A percentile compares a stretch with the other conserved stretches of the same genome.
Evolutionary conservation across 2,888 invertebrate species (phyloP).

Genomic region (Pogonocherus hispidulus): DNA sequence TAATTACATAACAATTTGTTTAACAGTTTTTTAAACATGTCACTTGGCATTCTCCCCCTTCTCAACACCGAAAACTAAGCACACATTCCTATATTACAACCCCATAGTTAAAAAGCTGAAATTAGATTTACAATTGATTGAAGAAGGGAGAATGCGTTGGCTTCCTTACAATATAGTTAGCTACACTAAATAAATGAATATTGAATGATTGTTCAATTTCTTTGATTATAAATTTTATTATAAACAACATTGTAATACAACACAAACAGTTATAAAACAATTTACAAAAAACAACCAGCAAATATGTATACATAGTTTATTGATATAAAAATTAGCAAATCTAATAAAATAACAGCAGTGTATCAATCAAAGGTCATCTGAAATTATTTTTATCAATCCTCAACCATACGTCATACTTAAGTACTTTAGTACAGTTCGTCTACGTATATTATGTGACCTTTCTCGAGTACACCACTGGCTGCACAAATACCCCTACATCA

Average conservation of each 20-base stretch:
- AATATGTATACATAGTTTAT: constrained; percentile 29
- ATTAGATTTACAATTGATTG: background rate
- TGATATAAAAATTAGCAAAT: constrained; percentile 4
- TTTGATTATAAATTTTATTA: constrained; percentile 45
- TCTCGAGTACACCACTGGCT: constrained; percentile 31
- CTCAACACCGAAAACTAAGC: background rate
- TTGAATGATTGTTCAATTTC: constrained; percentile 58
- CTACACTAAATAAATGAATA: constrained; percentile 58
- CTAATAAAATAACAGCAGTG: constrained; percentile 20
- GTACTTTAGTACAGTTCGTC: background rate
- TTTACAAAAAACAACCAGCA: constrained; percentile 32
- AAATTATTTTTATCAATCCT: background rate
- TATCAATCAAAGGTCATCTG: background rate
- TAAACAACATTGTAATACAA: constrained; percentile 39
- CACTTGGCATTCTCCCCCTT: constrained; percentile 26
- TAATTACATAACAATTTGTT: constrained; percentile 60
- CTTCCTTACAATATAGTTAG: constrained; percentile 32
- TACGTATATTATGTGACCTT: background rate
- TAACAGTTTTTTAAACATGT: constrained; percentile 55
- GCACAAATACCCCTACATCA: constrained; percentile 56
- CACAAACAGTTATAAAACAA: constrained; percentile 29
- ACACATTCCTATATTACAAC: background rate
- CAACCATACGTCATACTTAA: background rate
- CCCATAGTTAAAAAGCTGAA: background rate
- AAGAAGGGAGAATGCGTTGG: constrained; percentile 7